These are phyloP conservation scores for Sialia sialis DNA, from an alignment of 2,113 vertebrate species.

Conservation along the genomic window DNA sequence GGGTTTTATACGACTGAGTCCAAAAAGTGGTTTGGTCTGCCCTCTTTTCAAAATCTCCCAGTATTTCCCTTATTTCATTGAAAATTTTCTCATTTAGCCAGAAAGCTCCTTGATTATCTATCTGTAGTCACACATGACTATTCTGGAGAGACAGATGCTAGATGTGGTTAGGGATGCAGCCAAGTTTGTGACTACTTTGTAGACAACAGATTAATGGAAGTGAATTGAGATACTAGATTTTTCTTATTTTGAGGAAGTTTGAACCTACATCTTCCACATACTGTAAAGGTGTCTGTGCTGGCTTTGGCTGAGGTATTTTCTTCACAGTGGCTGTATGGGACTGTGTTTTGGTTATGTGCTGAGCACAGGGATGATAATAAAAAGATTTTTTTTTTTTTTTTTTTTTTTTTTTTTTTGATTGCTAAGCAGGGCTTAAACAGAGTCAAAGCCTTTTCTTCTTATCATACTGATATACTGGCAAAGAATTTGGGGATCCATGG, in stretches of 20 bases:
- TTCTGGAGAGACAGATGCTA: background rate
- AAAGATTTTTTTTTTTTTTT: too few species aligned
- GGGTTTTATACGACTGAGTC: background rate
- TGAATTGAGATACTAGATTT: background rate
- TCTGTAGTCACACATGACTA: background rate
- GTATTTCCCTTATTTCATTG: background rate
- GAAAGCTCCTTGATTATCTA: background rate
- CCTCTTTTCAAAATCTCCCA: background rate
- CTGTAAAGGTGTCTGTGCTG: background rate
- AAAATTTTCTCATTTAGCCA: background rate
- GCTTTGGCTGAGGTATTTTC: background rate
- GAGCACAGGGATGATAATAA: background rate
- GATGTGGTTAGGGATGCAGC: background rate
- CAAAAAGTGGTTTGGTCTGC: background rate
- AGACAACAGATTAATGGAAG: background rate
- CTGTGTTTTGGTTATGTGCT: background rate
- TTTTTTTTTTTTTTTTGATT: background rate
- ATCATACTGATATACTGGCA: fast-evolving
- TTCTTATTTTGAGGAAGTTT: background rate
- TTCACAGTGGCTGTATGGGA: background rate
- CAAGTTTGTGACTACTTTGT: background rate
- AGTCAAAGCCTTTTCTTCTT: background rate
- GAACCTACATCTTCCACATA: background rate
- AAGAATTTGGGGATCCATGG: background rate
- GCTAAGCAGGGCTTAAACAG: background rate